Percentiles rank a stretch among this genome's conserved stretches.
Conservation (phyloP, 2,113 vertebrate species). For the Gymnobelideus leadbeateri region DNA sequence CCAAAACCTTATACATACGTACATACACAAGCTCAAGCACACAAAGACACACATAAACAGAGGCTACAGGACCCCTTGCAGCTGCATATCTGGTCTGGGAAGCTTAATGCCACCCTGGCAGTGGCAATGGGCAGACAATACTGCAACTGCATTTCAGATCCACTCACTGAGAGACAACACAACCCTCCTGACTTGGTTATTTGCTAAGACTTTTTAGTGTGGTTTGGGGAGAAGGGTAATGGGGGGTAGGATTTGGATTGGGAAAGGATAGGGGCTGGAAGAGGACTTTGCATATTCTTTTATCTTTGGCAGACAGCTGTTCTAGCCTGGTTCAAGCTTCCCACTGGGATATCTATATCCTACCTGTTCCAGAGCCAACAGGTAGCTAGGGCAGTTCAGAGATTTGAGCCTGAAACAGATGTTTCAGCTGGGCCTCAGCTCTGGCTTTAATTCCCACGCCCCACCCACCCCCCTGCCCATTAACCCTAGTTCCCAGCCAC, state of each 20-base stretch:
- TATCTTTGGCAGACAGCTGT: constrained; percentile 86
- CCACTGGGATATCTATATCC: background rate
- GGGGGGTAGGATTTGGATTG: background rate
- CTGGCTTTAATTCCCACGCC: background rate
- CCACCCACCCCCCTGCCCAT: background rate
- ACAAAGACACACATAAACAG: constrained; percentile 61
- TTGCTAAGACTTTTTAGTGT: constrained; percentile 50
- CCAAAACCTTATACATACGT: constrained; percentile 46
- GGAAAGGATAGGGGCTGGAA: constrained; percentile 55
- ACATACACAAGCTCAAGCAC: constrained; percentile 59
- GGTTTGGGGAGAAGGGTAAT: constrained; percentile 24
- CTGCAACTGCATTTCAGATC: constrained; percentile 33
- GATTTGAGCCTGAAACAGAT: background rate
- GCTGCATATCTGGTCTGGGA: constrained; percentile 41
- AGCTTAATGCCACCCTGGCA: background rate
- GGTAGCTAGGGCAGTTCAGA: background rate
- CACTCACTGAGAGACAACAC: background rate
- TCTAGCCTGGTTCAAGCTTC: constrained; percentile 71
- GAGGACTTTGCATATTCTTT: constrained; percentile 81
- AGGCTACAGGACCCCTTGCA: constrained; percentile 60
- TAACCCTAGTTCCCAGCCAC: constrained; percentile 7
- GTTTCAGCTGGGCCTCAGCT: constrained; percentile 5
- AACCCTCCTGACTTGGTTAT: constrained; percentile 37
- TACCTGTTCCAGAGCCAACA: constrained; percentile 18
- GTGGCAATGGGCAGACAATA: constrained; percentile 34